Evolutionary conservation across 2,113 vertebrate genomes (phyloP).

Genomic region (Phalacrocorax aristotelis): DNA sequence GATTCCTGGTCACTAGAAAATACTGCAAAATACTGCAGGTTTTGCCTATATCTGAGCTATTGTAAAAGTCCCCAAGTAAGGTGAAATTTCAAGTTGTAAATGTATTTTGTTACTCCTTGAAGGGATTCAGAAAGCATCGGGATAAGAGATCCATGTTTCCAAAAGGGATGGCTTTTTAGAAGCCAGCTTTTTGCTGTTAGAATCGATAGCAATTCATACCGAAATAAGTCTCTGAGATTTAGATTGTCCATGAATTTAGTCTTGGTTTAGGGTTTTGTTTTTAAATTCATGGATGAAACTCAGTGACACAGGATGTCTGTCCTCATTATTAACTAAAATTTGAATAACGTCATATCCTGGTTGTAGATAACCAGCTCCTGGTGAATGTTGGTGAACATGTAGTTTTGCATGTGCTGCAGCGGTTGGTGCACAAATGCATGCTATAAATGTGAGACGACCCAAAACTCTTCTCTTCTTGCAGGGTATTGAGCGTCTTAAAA

Average conservation of each 20-base stretch:
- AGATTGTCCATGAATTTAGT: not conserved
- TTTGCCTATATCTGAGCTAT: not conserved
- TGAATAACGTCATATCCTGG: not conserved
- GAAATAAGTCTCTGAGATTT: not conserved
- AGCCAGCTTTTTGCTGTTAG: not conserved
- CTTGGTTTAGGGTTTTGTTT: not conserved
- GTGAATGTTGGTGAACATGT: too few relatives aligned
- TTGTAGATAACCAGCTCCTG: not conserved
- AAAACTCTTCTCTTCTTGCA: slow-evolving; percentile 65
- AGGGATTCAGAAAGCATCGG: not conserved
- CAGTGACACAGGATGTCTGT: fast-evolving
- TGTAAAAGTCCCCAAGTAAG: not conserved
- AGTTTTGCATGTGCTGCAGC: not conserved
- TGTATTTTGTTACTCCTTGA: not conserved
- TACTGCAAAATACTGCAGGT: not conserved
- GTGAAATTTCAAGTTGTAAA: not conserved
- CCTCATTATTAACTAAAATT: not conserved
- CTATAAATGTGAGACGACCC: fast-evolving
- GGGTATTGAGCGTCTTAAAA: slow-evolving; percentile 93
- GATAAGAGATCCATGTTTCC: not conserved
- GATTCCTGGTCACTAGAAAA: not conserved
- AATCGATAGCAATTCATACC: not conserved
- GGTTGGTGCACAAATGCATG: not conserved
- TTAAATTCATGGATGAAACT: not conserved
- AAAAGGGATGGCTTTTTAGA: not conserved